Conservation (phyloP, 2,888 invertebrate genomes). For the Eilema depressum region DNA sequence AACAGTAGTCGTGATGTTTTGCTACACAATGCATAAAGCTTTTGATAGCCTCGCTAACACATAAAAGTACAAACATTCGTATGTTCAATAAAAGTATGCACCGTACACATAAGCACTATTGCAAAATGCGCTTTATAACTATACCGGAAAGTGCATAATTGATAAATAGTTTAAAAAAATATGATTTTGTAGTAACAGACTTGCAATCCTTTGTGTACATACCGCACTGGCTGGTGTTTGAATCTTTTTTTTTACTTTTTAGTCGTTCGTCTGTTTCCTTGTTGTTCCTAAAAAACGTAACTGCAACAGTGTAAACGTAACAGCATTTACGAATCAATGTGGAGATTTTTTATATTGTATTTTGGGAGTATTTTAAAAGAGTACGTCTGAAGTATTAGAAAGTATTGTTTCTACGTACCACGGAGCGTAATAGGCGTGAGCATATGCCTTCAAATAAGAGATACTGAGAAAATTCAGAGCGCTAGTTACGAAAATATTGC, state of each 20-base stretch:
- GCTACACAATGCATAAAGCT: too few relatives aligned
- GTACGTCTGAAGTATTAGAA: too few relatives aligned
- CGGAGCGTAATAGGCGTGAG: too few relatives aligned
- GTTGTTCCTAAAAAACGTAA: not conserved
- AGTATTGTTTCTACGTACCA: too few relatives aligned
- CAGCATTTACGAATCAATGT: not conserved
- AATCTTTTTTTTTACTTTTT: constrained; percentile 22
- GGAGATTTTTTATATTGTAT: not conserved
- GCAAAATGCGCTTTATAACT: not conserved
- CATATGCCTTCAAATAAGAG: too few relatives aligned
- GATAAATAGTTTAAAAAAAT: not conserved
- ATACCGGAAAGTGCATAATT: not conserved
- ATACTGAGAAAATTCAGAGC: too few relatives aligned
- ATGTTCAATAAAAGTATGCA: not conserved
- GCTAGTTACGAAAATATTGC: not conserved
- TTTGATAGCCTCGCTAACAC: too few relatives aligned
- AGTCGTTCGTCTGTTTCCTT: not conserved
- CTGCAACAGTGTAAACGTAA: too few relatives aligned
- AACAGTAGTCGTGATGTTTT: too few relatives aligned
- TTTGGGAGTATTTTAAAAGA: too few relatives aligned
- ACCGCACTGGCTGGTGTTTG: constrained; percentile 18
- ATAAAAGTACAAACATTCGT: too few relatives aligned
- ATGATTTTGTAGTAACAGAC: not conserved
- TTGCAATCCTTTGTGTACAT: constrained; percentile 11
- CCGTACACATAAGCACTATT: not conserved